A percentile compares a stretch with the other conserved stretches of the same genome.
These are phyloP conservation scores for Mercenaria mercenaria DNA, from an alignment of 1,140 invertebrate genomes.

Conservation along the genomic window DNA sequence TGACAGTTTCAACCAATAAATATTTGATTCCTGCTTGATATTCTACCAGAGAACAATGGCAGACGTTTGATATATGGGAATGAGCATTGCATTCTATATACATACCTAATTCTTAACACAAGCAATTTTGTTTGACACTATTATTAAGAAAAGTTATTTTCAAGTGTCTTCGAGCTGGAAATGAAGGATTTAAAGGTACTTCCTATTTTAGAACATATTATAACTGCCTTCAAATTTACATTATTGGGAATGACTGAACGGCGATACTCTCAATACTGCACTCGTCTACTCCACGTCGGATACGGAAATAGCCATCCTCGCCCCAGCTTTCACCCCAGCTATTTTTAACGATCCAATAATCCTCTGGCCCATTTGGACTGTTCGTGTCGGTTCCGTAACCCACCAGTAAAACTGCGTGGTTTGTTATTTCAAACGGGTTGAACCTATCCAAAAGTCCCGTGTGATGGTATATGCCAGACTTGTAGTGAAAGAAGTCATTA, in stretches of 20 bases:
- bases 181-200: too few species aligned
- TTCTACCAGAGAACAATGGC: too few species aligned
- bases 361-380: constrained; percentile 67
- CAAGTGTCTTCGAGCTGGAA: too few species aligned
- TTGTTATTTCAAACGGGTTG: constrained; percentile 85
- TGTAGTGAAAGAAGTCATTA: constrained; percentile 84
- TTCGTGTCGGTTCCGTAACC: constrained; percentile 83
- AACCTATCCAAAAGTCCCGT: constrained; percentile 77
- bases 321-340: constrained; percentile 89
- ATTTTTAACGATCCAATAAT: constrained; percentile 86
- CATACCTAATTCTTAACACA: too few species aligned
- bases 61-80: too few species aligned
- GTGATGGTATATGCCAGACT: constrained; percentile 86
- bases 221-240: too few species aligned
- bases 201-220: too few species aligned
- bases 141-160: too few species aligned
- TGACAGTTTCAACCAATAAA: too few species aligned
- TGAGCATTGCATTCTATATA: too few species aligned
- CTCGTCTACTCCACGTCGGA: constrained; percentile 87
- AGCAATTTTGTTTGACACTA: too few species aligned
- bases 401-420: constrained; percentile 85
- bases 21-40: too few species aligned
- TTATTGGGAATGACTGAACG: constrained; percentile 78
- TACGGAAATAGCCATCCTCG: constrained; percentile 87
- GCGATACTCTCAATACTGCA: constrained; percentile 86